Base-by-base conservation (phyloP, 2,888 invertebrate species). In the Exephanes ischioxanthus region DNA sequence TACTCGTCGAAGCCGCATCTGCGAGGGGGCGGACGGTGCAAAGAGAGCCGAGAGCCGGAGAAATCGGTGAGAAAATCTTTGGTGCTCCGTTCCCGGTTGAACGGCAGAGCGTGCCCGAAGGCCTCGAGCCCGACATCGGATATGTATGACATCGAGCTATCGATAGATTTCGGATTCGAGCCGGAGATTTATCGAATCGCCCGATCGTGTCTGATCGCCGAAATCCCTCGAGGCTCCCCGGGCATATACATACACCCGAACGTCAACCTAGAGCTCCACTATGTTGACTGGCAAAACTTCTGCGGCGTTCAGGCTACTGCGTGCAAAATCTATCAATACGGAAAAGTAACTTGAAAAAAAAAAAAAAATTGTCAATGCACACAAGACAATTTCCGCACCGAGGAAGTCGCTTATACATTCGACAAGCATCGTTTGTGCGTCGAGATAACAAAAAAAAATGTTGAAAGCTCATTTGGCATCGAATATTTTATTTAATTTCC, bases 61-160 rank as follows among this genome's bases (percentile, higher is more conserved):
- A 63, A 80, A 84, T 71, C 66, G 71, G 51, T 67, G 71, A 71
- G 76, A 81, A 81, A 84, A 84, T 84, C 30, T 77, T 76, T 51
- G 76, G 51, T 51, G 70, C 5, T 53, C 19, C 6, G n/a, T 37
- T 26, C 16, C 7, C 26, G 22, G 45, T 14, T 26, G 67, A 67
- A 72, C 51, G 70, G 61, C 72, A 77, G 72, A 22, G 73, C 67
- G 63, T 78, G 83, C 88, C 87, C 88, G 87, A 82, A 89, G 88
- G 87, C 87, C 80, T 63, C 33, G 80, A 84, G 83, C 61, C 73
- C 84, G 88, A 87, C 90, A 91, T 91, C 89, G 88, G 90, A 89
- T 91, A 92, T 92, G 91, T 92, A 92, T 91, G 92, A 92, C 92
- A 86, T 91, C 90, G 88, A 87, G 88, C 88, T 87, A 88, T 88